Conservation (phyloP, 64 coral and sea anemone species). For the Dendrophyllia cribrosa region DNA sequence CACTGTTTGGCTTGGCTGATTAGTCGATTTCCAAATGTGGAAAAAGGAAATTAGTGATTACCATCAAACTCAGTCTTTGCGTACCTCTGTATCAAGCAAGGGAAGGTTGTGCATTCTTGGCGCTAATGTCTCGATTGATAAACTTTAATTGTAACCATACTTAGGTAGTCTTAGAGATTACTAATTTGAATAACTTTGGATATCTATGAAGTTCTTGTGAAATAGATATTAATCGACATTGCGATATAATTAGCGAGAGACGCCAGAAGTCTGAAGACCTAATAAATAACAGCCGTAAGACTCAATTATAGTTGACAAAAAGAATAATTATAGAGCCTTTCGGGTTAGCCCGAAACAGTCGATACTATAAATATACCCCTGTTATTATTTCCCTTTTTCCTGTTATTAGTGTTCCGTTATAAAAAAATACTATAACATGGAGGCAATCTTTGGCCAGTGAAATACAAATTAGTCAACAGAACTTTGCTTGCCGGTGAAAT, state of each 20-base stretch:
- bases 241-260: conserved; percentile 85
- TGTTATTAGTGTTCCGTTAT: conserved; percentile 9
- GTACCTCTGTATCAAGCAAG: conserved; percentile 30
- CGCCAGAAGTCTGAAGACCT: conserved; percentile 66
- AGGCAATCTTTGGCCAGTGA: not conserved
- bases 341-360: not conserved
- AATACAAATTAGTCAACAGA: conserved; percentile 14
- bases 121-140: conserved; percentile 77
- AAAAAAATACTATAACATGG: not conserved
- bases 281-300: conserved; percentile 72
- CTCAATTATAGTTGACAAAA: conserved; percentile 46
- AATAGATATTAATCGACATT: conserved; percentile 90
- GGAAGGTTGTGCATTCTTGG: conserved; percentile 73
- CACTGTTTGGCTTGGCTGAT: conserved; percentile 49
- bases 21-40: conserved; percentile 63
- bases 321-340: conserved; percentile 26
- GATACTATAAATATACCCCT: not conserved
- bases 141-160: conserved; percentile 82
- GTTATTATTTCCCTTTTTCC: not conserved
- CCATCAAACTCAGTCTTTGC: conserved; percentile 21
- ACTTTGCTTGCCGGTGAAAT: not conserved
- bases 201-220: conserved; percentile 82
- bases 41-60: conserved; percentile 58
- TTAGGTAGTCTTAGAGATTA: conserved; percentile 85
- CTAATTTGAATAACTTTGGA: conserved; percentile 93